These are phyloP conservation scores for Columba livia DNA, from an alignment of 2,113 vertebrate species.

Conservation along the genomic window DNA sequence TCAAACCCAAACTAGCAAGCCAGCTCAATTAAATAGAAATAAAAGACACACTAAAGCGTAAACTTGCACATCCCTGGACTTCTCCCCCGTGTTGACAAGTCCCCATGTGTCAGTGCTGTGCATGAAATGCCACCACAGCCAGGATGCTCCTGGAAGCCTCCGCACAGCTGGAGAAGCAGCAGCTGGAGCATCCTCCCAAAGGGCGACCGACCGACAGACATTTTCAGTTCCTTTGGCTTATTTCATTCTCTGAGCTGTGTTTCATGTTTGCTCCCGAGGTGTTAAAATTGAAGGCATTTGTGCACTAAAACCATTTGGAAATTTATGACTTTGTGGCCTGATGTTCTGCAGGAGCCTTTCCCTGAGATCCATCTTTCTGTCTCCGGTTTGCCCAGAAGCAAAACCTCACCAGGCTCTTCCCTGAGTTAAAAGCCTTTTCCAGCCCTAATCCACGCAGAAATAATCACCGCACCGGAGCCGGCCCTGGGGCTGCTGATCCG, in stretches of 20 bases:
- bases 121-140: rapidly evolving
- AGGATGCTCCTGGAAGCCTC: neutral
- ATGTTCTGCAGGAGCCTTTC: neutral
- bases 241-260: neutral
- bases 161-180: neutral
- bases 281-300: neutral
- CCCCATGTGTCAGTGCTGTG: rapidly evolving
- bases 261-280: neutral
- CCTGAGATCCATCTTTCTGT: neutral
- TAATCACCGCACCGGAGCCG: neutral
- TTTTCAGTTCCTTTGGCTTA: neutral
- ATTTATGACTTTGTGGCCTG: neutral
- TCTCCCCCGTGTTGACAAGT: rapidly evolving
- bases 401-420: neutral
- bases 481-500: neutral
- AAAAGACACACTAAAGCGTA: neutral
- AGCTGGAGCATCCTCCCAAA: neutral
- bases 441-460: neutral
- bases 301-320: neutral
- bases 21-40: neutral
- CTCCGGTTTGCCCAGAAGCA: neutral
- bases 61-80: neutral
- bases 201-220: neutral
- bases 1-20: neutral
- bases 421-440: neutral